A percentile compares a stretch with the other conserved stretches of the same genome.
These are phyloP conservation scores for Luperina nickerlii DNA, from an alignment of 2,888 invertebrate genomes.

Conservation along the genomic window DNA sequence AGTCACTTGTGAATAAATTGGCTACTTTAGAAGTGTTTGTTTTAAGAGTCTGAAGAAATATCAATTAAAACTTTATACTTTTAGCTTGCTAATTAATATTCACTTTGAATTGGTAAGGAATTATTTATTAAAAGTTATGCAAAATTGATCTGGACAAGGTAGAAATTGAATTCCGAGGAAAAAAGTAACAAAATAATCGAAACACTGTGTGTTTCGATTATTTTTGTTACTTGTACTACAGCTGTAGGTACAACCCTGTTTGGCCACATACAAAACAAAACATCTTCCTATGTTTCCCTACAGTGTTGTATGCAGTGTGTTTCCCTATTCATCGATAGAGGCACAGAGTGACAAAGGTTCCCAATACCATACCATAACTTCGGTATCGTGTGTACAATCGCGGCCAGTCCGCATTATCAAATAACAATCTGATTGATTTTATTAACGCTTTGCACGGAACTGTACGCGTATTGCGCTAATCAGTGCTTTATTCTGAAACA, in stretches of 20 bases:
- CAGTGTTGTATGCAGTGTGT: not conserved
- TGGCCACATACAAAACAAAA: not conserved
- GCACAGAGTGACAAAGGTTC: constrained; percentile 18
- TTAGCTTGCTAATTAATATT: constrained; percentile 27
- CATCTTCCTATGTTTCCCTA: not conserved
- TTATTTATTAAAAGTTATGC: constrained; percentile 11
- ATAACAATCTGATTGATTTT: constrained; percentile 61
- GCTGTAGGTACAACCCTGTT: not conserved
- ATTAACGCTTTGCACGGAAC: constrained; percentile 41
- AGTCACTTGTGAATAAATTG: constrained; percentile 41
- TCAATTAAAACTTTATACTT: constrained; percentile 53
- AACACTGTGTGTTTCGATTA: too few species aligned
- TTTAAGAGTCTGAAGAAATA: constrained; percentile 42
- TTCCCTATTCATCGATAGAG: not conserved
- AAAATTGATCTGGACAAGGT: not conserved
- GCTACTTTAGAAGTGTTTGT: constrained; percentile 40
- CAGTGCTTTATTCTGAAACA: constrained; percentile 34
- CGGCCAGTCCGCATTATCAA: constrained; percentile 45
- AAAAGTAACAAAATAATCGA: not conserved
- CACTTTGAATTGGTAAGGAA: constrained; percentile 20
- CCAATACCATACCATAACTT: constrained; percentile 17
- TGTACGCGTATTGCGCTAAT: constrained; percentile 30
- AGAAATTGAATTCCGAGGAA: not conserved
- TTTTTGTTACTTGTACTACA: not conserved
- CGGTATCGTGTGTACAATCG: constrained; percentile 41